Evolutionary conservation across 2,888 invertebrate genomes (phyloP), one percentile per base, ranked within the genome.

Genomic region (Meliscaeva auricollis): DNA sequence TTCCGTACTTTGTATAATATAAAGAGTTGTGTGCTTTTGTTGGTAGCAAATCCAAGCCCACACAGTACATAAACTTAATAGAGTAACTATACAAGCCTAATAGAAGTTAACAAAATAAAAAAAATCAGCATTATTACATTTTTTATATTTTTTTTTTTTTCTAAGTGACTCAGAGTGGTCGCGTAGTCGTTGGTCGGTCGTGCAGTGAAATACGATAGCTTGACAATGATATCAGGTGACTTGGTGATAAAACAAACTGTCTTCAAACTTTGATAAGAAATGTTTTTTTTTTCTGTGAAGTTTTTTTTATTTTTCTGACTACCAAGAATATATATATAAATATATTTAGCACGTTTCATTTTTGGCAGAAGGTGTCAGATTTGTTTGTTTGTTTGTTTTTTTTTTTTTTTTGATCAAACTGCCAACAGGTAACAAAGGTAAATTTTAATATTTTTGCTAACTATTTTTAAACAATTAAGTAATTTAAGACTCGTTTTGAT

Each of bases 201-300:
- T 84, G 79, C 74, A 79, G 56, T 70, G 83, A 64, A 80, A 84
- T 68, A 54, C 58, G 75, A 84, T 84, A 84, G 68, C 64, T 79
- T 13, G 44, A 70, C 58, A 79, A 44, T 66, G 83, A 70, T 84
- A 84, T 84, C 83, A 80, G 62, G 79, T 84, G 80, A 84, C 83
- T 77, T 48, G n/a, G 72, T 82, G 81, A 82, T 82, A 82, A 82
- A 62, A 79, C 41, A 70, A 70, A 62, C 46, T 41, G 30, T 54
- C 64, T 50, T 26, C 9, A 74, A 56, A 48, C 35, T 41, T 75
- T 84, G 83, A 84, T 84, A 84, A 84, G 74, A 60, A 66, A 38
- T 8, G 2, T 44, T 56, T 73, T 74, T 54, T 72, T 58, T 77
- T 48, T 13, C 17, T 70, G 13, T 15, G 48, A 32, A 17, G 11